Conservation (phyloP, 2,888 invertebrate species). For the Mythimna pallens region DNA sequence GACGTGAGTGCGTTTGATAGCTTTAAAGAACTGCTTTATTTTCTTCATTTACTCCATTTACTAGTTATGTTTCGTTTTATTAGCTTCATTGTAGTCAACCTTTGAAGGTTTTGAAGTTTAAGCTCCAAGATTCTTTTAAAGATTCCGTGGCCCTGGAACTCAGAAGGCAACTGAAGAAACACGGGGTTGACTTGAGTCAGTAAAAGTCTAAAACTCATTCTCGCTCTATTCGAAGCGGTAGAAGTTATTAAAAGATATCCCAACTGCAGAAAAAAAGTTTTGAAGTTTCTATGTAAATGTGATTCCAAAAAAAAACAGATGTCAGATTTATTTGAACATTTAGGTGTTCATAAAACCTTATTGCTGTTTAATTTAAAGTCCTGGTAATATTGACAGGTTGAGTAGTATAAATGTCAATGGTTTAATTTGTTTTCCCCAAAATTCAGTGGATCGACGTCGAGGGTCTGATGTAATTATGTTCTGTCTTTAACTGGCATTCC, state of each 20-base stretch:
- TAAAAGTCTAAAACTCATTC: too few relatives aligned
- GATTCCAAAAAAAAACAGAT: neutral
- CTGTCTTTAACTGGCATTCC: neutral
- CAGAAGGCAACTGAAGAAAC: too few relatives aligned
- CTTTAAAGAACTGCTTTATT: conserved; percentile 10
- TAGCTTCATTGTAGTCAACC: neutral
- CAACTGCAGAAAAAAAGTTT: too few relatives aligned
- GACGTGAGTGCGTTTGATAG: conserved; percentile 43
- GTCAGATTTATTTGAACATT: neutral
- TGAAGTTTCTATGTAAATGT: conserved; percentile 1
- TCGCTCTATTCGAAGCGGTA: too few relatives aligned
- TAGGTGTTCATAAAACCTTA: neutral
- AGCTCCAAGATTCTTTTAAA: too few relatives aligned
- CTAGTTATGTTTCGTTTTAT: neutral
- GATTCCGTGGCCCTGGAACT: too few relatives aligned
- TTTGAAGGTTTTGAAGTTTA: neutral
- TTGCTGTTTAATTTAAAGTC: conserved; percentile 11
- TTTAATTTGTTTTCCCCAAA: conserved; percentile 29
- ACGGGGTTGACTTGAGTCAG: too few relatives aligned
- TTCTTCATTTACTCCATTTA: conserved; percentile 11
- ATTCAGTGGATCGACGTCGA: conserved; percentile 20
- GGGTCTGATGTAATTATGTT: conserved; percentile 30
- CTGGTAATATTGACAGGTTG: neutral
- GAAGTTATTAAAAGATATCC: too few relatives aligned
- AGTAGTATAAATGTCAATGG: conserved; percentile 21